Conservation (phyloP, 2,113 vertebrate genomes). For the Arizona elegans region DNA sequence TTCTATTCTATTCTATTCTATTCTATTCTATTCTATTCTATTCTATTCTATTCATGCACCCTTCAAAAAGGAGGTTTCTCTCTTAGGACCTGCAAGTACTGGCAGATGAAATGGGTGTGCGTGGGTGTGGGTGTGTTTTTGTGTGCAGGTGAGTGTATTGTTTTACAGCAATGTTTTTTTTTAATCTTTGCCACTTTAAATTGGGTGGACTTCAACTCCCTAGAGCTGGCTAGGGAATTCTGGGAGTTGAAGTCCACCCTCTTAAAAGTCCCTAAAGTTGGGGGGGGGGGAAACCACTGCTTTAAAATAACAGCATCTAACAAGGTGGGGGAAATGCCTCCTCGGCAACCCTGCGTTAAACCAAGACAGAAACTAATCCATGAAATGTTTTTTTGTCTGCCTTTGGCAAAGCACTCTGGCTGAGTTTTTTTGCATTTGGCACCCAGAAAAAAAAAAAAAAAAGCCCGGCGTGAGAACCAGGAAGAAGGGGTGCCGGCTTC, state of each 20-base stretch:
- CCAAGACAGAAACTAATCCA: slow-evolving; percentile 49
- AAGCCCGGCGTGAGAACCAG: neutral
- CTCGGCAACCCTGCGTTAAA: slow-evolving; percentile 24
- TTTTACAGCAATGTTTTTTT: neutral
- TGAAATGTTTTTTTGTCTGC: neutral
- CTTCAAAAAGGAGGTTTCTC: too few species aligned
- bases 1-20: too few species aligned
- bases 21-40: too few species aligned
- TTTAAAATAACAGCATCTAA: neutral
- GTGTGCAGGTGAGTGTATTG: neutral
- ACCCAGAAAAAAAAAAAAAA: neutral
- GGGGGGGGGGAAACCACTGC: neutral
- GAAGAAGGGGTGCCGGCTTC: neutral
- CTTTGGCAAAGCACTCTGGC: neutral
- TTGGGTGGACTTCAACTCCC: neutral
- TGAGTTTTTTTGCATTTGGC: neutral
- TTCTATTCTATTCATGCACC: too few species aligned
- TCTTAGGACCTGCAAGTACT: too few species aligned
- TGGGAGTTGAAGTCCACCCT: neutral
- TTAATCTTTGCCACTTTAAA: neutral
- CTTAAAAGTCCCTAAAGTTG: neutral
- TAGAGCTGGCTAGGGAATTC: neutral
- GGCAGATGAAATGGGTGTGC: too few species aligned
- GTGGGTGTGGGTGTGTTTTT: too few species aligned
- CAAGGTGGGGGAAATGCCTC: neutral